These are phyloP conservation scores for Empis stercorea DNA, from an alignment of 2,888 invertebrate species.

Conservation along the genomic window DNA sequence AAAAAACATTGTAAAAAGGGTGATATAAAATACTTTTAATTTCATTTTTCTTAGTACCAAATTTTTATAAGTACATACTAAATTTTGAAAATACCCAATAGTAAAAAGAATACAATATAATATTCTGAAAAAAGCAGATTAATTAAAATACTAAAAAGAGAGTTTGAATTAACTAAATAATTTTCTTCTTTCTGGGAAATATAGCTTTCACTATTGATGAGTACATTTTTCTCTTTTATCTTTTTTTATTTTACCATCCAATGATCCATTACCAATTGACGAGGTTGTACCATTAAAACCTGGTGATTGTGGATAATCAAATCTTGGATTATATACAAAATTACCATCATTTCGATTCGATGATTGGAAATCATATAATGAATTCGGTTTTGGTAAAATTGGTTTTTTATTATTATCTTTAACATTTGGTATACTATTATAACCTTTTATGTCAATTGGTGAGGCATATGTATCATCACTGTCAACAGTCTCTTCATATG, in stretches of 20 bases:
- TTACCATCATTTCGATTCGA: background rate
- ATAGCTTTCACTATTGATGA: background rate
- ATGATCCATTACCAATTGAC: background rate
- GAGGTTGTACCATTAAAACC: background rate
- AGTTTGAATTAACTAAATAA: no score
- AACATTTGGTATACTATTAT: background rate
- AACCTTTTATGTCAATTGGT: background rate
- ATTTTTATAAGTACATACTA: no score
- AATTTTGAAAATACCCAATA: no score
- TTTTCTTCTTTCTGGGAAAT: background rate
- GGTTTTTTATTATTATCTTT: no score
- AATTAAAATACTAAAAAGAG: no score
- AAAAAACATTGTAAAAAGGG: no score
- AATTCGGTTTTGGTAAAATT: background rate
- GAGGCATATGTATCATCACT: background rate
- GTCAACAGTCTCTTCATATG: background rate
- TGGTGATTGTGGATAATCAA: background rate
- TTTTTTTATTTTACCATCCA: background rate
- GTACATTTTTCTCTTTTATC: slow-evolving; percentile 1
- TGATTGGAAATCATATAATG: background rate
- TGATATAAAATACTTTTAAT: no score
- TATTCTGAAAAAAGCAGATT: no score
- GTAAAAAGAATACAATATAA: no score
- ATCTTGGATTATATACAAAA: background rate
- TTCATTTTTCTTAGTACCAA: no score